Evolutionary conservation across 2,888 invertebrate species (phyloP).

Genomic region (Diaphora mendica): DNA sequence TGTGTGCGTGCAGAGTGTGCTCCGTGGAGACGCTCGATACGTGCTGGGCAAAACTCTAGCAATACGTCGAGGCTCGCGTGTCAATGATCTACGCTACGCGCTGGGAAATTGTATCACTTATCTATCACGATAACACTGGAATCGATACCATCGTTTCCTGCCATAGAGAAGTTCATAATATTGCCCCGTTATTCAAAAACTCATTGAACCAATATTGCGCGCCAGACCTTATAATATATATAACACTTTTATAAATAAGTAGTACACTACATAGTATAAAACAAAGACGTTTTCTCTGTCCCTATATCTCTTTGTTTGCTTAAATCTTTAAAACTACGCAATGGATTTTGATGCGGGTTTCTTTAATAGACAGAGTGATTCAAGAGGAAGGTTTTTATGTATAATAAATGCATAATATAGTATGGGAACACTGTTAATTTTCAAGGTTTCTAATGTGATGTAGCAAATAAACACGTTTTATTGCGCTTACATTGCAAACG

Average conservation of each 20-base stretch:
- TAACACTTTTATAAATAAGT: neutral
- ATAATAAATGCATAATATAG: too few species aligned
- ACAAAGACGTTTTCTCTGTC: too few species aligned
- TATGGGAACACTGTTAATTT: too few species aligned
- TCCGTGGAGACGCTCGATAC: slow-evolving; percentile 19
- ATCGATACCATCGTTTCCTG: neutral
- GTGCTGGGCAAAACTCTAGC: slow-evolving; percentile 25
- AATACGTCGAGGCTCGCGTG: slow-evolving; percentile 19
- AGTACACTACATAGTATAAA: too few species aligned
- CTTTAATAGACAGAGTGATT: too few species aligned
- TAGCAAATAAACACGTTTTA: too few species aligned
- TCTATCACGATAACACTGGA: neutral
- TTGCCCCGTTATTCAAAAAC: neutral
- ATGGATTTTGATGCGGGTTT: too few species aligned
- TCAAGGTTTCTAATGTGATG: too few species aligned
- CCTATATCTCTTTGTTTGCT: too few species aligned
- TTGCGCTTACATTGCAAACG: too few species aligned
- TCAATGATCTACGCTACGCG: slow-evolving; percentile 37
- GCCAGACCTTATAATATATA: neutral
- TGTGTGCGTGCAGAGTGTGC: slow-evolving; percentile 25
- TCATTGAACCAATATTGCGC: neutral
- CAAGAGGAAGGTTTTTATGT: too few species aligned
- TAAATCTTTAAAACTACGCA: too few species aligned
- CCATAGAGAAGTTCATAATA: neutral
- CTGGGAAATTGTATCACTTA: slow-evolving; percentile 20